Evolutionary conservation across 2,797 vertebrate genomes (phyloP).

Genomic region (Oreochromis grahami): DNA sequence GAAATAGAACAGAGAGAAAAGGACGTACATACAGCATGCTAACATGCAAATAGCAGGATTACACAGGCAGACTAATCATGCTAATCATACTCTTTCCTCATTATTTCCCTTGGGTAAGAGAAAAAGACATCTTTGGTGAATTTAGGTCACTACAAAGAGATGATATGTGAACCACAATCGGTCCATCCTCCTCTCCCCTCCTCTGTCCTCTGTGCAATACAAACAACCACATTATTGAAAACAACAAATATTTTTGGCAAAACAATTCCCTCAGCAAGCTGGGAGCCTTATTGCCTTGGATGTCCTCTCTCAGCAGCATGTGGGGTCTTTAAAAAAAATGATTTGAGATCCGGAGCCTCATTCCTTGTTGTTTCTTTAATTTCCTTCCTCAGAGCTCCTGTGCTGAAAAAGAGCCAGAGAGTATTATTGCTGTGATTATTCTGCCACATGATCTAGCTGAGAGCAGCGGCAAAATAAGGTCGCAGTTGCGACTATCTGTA

Average conservation of each 20-base stretch:
- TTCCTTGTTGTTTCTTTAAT: slow-evolving; percentile 33
- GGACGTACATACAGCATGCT: not conserved
- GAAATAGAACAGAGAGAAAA: not conserved
- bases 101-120: not conserved
- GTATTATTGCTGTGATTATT: slow-evolving; percentile 47
- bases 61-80: slow-evolving; percentile 21
- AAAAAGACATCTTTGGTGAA: slow-evolving; percentile 24
- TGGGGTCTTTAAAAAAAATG: not conserved
- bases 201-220: not conserved
- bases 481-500: slow-evolving; percentile 22
- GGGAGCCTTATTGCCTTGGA: slow-evolving; percentile 45
- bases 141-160: slow-evolving; percentile 25
- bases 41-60: slow-evolving; percentile 6
- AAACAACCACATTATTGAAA: slow-evolving; percentile 54
- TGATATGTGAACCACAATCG: not conserved
- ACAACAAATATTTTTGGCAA: slow-evolving; percentile 54
- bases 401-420: slow-evolving; percentile 28
- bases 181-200: not conserved
- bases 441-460: slow-evolving; percentile 6
- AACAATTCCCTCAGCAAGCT: slow-evolving; percentile 38
- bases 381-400: slow-evolving; percentile 38
- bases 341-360: slow-evolving; percentile 8
- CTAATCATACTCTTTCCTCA: slow-evolving; percentile 20
- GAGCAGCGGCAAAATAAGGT: slow-evolving; percentile 16
- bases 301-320: not conserved